Percentiles rank a stretch among this genome's conserved stretches.
phyloP scores from a whole-genome alignment of 1,140 invertebrate genomes.

The Eulimnadia texana region DNA sequence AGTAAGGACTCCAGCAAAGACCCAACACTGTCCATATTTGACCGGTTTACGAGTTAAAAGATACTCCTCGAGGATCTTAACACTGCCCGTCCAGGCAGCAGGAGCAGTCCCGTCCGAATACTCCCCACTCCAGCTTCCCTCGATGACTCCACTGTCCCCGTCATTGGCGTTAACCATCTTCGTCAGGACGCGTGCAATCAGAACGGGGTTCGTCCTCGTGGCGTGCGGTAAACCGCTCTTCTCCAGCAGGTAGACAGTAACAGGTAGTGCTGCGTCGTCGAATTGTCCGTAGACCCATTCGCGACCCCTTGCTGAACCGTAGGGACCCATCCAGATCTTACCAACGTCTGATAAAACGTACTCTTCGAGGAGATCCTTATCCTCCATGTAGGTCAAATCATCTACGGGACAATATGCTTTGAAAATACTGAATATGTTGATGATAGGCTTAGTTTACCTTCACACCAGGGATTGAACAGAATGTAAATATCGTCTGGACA shows the following conservation, averaged over 20 bases:
- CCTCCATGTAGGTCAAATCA: constrained; percentile 48
- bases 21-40: constrained; percentile 62
- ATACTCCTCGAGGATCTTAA: constrained; percentile 45
- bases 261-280: constrained; percentile 47
- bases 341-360: constrained; percentile 58
- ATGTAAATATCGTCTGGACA: constrained; percentile 50
- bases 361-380: constrained; percentile 38
- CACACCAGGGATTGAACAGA: constrained; percentile 69
- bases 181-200: constrained; percentile 50
- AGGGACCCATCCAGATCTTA: constrained; percentile 58
- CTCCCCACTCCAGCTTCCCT: constrained; percentile 54
- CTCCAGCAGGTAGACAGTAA: constrained; percentile 45
- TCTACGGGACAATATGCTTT: constrained; percentile 24
- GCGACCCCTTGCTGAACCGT: constrained; percentile 43
- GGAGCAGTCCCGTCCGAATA: constrained; percentile 51
- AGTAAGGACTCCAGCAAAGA: constrained; percentile 53
- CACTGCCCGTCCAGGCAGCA: constrained; percentile 47
- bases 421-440: not conserved
- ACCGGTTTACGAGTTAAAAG: constrained; percentile 42
- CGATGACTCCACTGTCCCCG: constrained; percentile 49
- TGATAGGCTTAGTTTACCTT: constrained; percentile 35
- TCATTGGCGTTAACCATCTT: constrained; percentile 57
- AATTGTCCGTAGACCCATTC: constrained; percentile 63
- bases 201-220: constrained; percentile 55
- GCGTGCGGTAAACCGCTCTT: constrained; percentile 40